Evolutionary conservation across 1,140 invertebrate genomes (phyloP).

Genomic region (Vanessa atalanta): DNA sequence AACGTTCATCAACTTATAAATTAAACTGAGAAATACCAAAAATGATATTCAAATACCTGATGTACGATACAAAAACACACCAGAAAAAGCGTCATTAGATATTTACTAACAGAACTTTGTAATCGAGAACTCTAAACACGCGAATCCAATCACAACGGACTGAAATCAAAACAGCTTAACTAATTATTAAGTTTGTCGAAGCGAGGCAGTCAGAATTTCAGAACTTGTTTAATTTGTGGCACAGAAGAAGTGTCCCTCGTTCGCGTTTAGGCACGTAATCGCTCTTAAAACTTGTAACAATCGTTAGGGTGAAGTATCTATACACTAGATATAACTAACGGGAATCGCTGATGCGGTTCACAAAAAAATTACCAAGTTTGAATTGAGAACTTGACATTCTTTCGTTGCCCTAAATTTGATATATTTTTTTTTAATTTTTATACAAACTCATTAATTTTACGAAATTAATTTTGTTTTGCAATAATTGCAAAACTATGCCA

Average conservation of each 20-base stretch:
- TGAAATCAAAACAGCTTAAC: constrained; percentile 50
- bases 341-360: constrained; percentile 2
- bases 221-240: constrained; percentile 76
- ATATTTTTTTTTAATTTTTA: not conserved
- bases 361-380: constrained; percentile 3
- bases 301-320: constrained; percentile 47
- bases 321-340: constrained; percentile 26
- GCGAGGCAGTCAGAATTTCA: constrained; percentile 53
- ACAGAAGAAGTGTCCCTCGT: constrained; percentile 62
- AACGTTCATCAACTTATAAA: too few relatives aligned
- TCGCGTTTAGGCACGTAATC: constrained; percentile 72
- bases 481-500: too few relatives aligned
- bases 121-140: constrained; percentile 31
- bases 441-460: too few relatives aligned
- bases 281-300: constrained; percentile 64
- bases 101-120: not conserved
- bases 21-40: too few relatives aligned
- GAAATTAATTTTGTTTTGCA: too few relatives aligned
- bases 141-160: constrained; percentile 32
- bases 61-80: not conserved
- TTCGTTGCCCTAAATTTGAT: not conserved
- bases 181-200: constrained; percentile 67
- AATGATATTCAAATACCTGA: too few relatives aligned
- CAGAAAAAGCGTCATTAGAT: constrained; percentile 1
- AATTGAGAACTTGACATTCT: not conserved